Base-by-base conservation (phyloP, 35 echinoderm and acorn worm genomes). In the Amphiura filiformis region DNA sequence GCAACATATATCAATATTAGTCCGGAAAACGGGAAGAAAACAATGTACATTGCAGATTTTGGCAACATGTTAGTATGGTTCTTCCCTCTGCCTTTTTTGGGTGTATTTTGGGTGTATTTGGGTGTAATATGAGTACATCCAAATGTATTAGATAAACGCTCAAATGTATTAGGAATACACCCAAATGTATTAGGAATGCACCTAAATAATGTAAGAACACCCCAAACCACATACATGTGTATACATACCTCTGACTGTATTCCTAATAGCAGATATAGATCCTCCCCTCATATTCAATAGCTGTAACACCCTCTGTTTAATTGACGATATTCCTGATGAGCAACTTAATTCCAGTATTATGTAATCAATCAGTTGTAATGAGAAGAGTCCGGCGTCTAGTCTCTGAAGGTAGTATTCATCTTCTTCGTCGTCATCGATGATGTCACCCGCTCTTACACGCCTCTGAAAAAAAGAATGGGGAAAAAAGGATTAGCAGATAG, bases 401-500 rank as follows among this genome's bases (percentile, higher is more conserved):
- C 96, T 82, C 82, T 88, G 87, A 39, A 98, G 80, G 90, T 94
- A 98, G 65, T 94, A 98, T 39, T 98, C 96, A 77, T 98, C 96
- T 39, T 98, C 96, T 76, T 94, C 89, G 39, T 98, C 93, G 76
- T 98, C 96, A 23, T 94, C 92, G 57, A 98, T 98, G 35, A 94
- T 94, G 88, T 94, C 96, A 79, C 96, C 96, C 49, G 87, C 89
- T 79, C 84, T 65, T 40, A 91, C 39, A 30, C 89, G 86, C 34
- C 70, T 85, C 88, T 95, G 81, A 31, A 57, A 32, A 77, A 44
- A 61, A 91, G 84, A 42, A 86, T 70, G 57, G 40, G 37, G 1
- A 30, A 77, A 12, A 13, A 23, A 70, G 61, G 7, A 26, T 26
- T 39, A 32, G 3, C 12, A 44, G 1, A 0, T 82, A 32, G 31